A percentile compares a stretch with the other conserved stretches of the same genome.
These are phyloP conservation scores for Acrobasis suavella DNA, from an alignment of 2,888 invertebrate species.

Conservation along the genomic window DNA sequence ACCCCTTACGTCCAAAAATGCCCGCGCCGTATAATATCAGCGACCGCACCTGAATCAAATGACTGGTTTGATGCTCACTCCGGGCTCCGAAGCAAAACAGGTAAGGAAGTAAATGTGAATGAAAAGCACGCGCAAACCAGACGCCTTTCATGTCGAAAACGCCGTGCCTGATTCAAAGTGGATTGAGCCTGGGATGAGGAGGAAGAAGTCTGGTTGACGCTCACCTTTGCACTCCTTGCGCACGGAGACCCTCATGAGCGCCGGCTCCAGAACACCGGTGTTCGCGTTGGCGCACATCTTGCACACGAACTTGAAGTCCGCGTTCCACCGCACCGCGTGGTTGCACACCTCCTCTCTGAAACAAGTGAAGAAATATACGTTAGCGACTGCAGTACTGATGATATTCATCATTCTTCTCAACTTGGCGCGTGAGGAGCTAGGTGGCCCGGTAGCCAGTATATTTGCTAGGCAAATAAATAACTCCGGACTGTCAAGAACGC, in stretches of 20 bases:
- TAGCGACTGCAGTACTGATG: no score
- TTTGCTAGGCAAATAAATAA: no score
- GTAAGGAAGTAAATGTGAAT: background rate
- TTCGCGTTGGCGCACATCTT: conserved; percentile 98
- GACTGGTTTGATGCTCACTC: no score
- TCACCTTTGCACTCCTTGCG: conserved; percentile 92
- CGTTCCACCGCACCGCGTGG: conserved; percentile 96
- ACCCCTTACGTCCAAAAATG: no score
- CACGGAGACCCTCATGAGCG: conserved; percentile 96
- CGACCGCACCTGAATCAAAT: no score
- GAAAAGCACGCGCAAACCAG: background rate
- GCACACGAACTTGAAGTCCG: conserved; percentile 95
- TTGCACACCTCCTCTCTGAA: conserved; percentile 95
- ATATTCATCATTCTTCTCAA: no score
- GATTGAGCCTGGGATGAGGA: background rate
- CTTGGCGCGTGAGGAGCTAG: no score
- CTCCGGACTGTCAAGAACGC: no score
- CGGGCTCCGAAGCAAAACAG: background rate
- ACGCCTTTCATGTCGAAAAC: background rate
- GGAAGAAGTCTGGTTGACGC: background rate
- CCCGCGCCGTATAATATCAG: no score
- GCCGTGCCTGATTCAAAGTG: background rate
- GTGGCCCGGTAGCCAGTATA: no score
- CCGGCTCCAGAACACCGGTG: conserved; percentile 96
- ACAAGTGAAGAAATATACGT: conserved; percentile 28